Base-by-base conservation (phyloP, 2,797 vertebrate genomes). In the Enteromius viviparus region DNA sequence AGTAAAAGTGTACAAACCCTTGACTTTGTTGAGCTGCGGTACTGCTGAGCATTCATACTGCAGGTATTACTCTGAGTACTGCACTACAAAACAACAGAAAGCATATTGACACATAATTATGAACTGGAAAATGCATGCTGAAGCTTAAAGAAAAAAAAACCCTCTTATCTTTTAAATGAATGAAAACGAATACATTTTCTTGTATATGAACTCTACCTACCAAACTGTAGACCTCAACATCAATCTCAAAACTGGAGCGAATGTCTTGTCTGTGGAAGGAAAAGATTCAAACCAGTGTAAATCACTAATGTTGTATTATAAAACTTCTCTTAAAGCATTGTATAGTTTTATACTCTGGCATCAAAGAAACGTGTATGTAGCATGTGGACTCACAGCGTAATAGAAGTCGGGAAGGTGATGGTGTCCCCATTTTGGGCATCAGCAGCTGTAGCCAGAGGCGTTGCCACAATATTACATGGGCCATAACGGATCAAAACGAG, bases 201-300 rank as follows among this genome's bases (percentile, higher is more conserved):
- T 19, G 0, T 15, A 15, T n/a, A 40, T 42, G 2, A 62, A 62
- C 47, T 37, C 3, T 47, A 68, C 94, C 94, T 84, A 96, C 95
- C 95, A 96, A 87, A 85, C 95, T 95, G 90, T 96, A 96, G 69
- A 96, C 95, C 80, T 96, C 95, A n/a, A 96, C 91, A 65, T 96
- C 95, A n/a, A 96, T 94, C 77, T 94, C 94, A 89, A 96, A 96
- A 66, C 89, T 92, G 11, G 94, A 89, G 37, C 92, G 91, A 78
- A 95, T 93, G 40, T 95, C 93, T 74, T 92, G 92, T 87, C 95
- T 96, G 84, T 70, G 89, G 72, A 11, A 82, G 0, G 55, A 86
- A 81, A 65, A 60, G 6, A 55, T 45, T 51, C 0, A 66, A 68
- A 12, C 2, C 0, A 75, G 1, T 42, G 23, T 68, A 32, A 77